Evolutionary conservation across 1,140 invertebrate species (phyloP), one percentile per base, ranked within the genome.

Genomic region (Rhizoglyphus robini): DNA sequence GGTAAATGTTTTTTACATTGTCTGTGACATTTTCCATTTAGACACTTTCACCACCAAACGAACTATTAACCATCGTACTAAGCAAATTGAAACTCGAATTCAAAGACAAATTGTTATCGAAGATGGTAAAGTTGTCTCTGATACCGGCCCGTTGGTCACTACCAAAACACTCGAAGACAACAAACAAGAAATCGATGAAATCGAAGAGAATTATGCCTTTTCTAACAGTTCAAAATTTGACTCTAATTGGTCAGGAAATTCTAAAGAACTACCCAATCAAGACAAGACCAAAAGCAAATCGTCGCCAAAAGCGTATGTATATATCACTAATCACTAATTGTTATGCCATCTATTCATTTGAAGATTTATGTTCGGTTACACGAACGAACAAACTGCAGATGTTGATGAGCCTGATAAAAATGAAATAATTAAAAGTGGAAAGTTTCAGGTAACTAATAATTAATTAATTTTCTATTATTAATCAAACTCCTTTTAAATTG

Each of bases 101-200:
- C 88, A 91, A 73, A 78, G 88, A n/a, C 87, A 91, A 74, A 81
- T 92, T 31, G 82, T 90, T 48, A 77, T 92, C 48, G 88, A 92
- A 79, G 88, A 91, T 79, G 89, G 89, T 34, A 85, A 87, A 72
- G 86, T 93, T 3, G 83, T 93, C 63, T 86, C 85, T 67, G 89
- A 93, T 75, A 85, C 86, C 0, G 89, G 88, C 1, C 89, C 89
- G 1, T 83, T 89, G 71, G 86, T 93, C 68, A 90, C 87, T 67
- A 90, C 88, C 63, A 88, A 88, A 66, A 90, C 87, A 49, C 85
- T 86, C 31, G 88, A 92, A 76, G 88, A 92, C 73, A 88, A 86
- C 8, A 84, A 90, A 69, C 88, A 86, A 31, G 86, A 91, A 72
- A 88, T 71, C 47, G 67, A 67, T 34, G 70, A 73, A 69, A 20